These are phyloP conservation scores for Pteria penguin DNA, from an alignment of 2,888 invertebrate genomes.

Conservation along the genomic window DNA sequence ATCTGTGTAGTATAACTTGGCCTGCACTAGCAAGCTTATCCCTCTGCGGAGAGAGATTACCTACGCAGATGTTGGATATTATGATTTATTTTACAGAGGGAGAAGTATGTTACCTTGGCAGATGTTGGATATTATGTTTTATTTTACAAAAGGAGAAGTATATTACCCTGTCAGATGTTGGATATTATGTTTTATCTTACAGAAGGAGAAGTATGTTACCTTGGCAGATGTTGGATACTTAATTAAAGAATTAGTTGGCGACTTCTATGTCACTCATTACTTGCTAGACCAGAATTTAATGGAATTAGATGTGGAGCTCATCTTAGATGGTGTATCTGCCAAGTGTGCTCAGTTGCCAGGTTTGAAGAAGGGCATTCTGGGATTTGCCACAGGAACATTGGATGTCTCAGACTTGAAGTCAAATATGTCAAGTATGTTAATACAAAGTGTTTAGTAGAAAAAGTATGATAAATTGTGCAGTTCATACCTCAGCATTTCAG, in stretches of 20 bases:
- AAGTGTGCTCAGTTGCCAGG: background rate
- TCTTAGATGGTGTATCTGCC: slow-evolving; percentile 43
- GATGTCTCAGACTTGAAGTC: background rate
- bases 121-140: slow-evolving; percentile 67
- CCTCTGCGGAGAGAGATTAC: background rate
- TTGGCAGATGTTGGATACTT: slow-evolving; percentile 73
- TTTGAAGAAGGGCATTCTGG: slow-evolving; percentile 29
- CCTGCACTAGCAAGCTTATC: background rate
- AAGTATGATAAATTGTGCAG: background rate
- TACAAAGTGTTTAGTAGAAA: background rate
- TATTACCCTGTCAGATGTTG: too few species aligned
- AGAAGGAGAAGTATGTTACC: slow-evolving; percentile 49
- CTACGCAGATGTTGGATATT: too few species aligned
- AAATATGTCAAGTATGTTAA: too few species aligned
- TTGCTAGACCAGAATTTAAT: slow-evolving; percentile 47
- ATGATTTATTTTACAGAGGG: slow-evolving; percentile 12
- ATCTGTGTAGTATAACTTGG: too few species aligned
- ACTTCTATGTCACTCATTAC: slow-evolving; percentile 75
- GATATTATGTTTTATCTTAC: slow-evolving; percentile 1
- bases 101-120: slow-evolving; percentile 55
- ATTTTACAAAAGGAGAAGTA: background rate
- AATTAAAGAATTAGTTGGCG: slow-evolving; percentile 76
- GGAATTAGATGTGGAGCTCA: slow-evolving; percentile 46
- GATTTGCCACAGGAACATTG: background rate
- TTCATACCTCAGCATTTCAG: background rate